Evolutionary conservation across 2,888 invertebrate genomes (phyloP).

Genomic region (Agonopterix subpropinquella): DNA sequence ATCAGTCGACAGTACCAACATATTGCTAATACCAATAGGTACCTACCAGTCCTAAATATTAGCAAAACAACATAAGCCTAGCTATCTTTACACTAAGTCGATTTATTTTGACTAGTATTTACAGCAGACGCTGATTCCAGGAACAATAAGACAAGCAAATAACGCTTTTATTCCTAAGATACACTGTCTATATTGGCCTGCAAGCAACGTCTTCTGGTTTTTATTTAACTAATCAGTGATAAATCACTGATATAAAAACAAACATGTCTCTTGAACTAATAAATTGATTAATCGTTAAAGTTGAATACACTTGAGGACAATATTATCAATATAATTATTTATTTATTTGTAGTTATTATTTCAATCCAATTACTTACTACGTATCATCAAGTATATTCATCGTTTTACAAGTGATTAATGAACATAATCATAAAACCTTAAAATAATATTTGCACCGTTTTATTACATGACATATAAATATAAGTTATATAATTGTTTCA

Average conservation of each 20-base stretch:
- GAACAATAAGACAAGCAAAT: neutral
- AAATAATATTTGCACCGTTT: too few relatives aligned
- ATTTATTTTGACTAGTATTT: conserved; percentile 57
- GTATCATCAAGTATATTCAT: too few relatives aligned
- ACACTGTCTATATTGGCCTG: neutral
- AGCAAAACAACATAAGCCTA: conserved; percentile 26
- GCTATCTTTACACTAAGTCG: conserved; percentile 48
- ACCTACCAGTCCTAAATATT: neutral
- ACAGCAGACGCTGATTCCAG: conserved; percentile 36
- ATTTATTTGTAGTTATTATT: too few relatives aligned
- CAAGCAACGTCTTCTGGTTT: conserved; percentile 2
- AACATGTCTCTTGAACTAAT: neutral
- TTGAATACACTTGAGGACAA: neutral
- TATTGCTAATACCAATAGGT: neutral
- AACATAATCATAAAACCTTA: neutral
- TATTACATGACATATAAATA: too few relatives aligned
- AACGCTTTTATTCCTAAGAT: neutral
- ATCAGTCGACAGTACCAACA: too few relatives aligned
- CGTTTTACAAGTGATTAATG: too few relatives aligned
- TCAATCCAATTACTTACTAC: too few relatives aligned
- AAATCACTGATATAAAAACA: neutral
- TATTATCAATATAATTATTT: neutral
- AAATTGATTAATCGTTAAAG: neutral
- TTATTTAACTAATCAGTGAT: conserved; percentile 3
- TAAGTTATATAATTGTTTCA: too few relatives aligned